Percentiles rank a stretch among this genome's conserved stretches.
Conservation (phyloP, 2,888 invertebrate genomes). For the Cepaea hortensis region DNA sequence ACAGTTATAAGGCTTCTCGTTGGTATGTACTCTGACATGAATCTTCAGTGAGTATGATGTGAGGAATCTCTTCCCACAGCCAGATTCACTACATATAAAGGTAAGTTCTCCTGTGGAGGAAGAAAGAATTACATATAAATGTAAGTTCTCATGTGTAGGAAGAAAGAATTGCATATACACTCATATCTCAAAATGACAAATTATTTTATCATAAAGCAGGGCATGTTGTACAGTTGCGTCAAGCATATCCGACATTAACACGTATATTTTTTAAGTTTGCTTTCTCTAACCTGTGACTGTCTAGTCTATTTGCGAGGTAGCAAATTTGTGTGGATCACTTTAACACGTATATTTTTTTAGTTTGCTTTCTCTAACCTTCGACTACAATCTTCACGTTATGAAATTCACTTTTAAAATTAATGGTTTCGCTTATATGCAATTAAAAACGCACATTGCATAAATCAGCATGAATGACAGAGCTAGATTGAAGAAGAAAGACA, state of each 20-base stretch:
- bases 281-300: too few relatives aligned
- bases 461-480: background rate
- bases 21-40: constrained; percentile 94
- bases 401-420: too few relatives aligned
- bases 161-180: background rate
- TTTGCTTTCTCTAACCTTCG: too few relatives aligned
- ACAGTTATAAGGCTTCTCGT: constrained; percentile 93
- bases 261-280: too few relatives aligned
- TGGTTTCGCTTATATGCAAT: too few relatives aligned
- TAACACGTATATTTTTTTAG: too few relatives aligned
- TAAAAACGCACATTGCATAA: background rate
- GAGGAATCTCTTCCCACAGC: constrained; percentile 93
- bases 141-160: constrained; percentile 88
- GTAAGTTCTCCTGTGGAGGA: constrained; percentile 88
- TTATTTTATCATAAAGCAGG: background rate
- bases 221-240: too few relatives aligned
- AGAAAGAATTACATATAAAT: constrained; percentile 77
- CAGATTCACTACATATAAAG: constrained; percentile 91
- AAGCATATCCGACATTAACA: too few relatives aligned
- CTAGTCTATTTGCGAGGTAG: too few relatives aligned
- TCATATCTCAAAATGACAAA: background rate
- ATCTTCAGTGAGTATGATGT: constrained; percentile 96
- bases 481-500: too few relatives aligned
- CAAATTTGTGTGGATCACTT: too few relatives aligned
- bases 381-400: too few relatives aligned